Percentiles rank a stretch among this genome's conserved stretches.
phyloP scores from a whole-genome alignment of 1,140 invertebrate species.

The Melipona quadrifasciata region DNA sequence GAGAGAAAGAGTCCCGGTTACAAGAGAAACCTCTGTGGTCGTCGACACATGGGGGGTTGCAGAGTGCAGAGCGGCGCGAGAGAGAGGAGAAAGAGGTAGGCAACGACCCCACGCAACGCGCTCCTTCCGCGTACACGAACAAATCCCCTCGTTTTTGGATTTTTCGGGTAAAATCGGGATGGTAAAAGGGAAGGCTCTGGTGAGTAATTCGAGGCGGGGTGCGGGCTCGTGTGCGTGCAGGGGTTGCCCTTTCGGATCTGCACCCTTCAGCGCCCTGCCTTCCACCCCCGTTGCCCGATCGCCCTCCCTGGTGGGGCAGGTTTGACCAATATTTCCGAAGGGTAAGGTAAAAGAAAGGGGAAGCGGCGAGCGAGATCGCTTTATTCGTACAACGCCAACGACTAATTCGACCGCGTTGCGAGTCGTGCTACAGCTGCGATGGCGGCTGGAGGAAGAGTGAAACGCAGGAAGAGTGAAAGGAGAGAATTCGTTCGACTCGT shows the following conservation, averaged over 20 bases:
- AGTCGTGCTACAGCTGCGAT: constrained; percentile 50
- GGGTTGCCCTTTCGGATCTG: constrained; percentile 51
- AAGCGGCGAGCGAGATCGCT: constrained; percentile 27
- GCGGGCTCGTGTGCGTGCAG: constrained; percentile 37
- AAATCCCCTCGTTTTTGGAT: constrained; percentile 68
- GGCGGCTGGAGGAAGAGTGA: constrained; percentile 47
- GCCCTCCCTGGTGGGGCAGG: constrained; percentile 45
- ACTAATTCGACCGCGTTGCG: constrained; percentile 46
- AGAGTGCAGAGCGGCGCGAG: constrained; percentile 10
- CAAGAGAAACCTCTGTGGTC: constrained; percentile 17
- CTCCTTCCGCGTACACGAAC: constrained; percentile 50
- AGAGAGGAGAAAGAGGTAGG: constrained; percentile 13
- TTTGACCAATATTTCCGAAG: constrained; percentile 67
- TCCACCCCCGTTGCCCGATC: constrained; percentile 59
- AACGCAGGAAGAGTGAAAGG: constrained; percentile 4
- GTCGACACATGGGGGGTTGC: constrained; percentile 23
- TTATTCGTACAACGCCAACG: constrained; percentile 38
- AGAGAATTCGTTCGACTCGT: neutral
- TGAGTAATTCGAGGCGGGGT: constrained; percentile 69
- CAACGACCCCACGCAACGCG: constrained; percentile 55
- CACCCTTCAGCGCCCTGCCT: constrained; percentile 40
- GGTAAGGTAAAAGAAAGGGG: constrained; percentile 40
- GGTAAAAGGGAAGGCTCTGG: constrained; percentile 58
- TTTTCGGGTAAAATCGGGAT: constrained; percentile 67
- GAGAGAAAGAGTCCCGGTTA: neutral